phyloP scores from a whole-genome alignment of 2,113 vertebrate species.

The Anthoscopus minutus region DNA sequence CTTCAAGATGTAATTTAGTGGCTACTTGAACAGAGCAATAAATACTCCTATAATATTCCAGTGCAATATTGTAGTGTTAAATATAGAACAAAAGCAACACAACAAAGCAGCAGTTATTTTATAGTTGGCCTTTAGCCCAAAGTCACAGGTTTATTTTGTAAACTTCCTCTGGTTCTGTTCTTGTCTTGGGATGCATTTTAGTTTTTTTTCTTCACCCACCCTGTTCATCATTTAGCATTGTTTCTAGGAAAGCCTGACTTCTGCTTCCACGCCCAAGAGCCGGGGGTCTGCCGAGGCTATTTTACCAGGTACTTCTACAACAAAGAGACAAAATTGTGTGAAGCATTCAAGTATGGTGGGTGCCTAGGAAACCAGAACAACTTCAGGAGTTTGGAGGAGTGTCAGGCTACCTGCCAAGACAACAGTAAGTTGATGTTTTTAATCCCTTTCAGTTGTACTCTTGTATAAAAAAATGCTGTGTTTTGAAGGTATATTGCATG shows the following conservation, averaged over 20 bases:
- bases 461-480: neutral
- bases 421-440: constrained; percentile 61
- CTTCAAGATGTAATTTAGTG: neutral
- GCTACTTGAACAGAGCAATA: neutral
- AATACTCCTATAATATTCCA: neutral
- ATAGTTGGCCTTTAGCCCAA: neutral
- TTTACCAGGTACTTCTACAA: constrained; percentile 84
- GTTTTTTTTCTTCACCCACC: neutral
- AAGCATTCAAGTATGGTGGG: constrained; percentile 85
- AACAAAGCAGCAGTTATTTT: neutral
- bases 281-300: constrained; percentile 83
- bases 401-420: constrained; percentile 73
- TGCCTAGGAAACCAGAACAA: constrained; percentile 93
- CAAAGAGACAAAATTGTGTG: constrained; percentile 70
- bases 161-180: neutral
- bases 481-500: neutral
- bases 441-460: neutral
- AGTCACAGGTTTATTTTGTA: neutral
- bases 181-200: neutral
- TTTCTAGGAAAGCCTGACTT: constrained; percentile 78
- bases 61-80: neutral
- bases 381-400: constrained; percentile 76
- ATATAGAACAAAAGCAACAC: neutral
- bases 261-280: constrained; percentile 80
- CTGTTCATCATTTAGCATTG: neutral